Conservation (phyloP, 1,140 invertebrate species). For the Eriocheir sinensis region DNA sequence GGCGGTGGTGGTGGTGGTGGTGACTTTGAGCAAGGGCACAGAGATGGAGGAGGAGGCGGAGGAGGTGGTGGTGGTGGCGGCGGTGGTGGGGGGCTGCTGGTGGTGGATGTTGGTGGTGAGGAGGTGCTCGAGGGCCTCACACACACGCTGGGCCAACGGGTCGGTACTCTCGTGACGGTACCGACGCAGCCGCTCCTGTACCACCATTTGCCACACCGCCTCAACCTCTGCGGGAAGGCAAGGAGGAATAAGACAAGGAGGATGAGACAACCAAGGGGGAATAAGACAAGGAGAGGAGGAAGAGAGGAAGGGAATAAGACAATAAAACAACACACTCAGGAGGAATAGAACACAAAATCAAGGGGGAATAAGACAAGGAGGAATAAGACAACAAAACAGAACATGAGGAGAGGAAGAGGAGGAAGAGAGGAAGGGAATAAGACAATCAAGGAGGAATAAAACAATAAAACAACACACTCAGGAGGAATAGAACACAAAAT, state of each 20-base stretch:
- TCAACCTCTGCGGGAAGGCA: slow-evolving; percentile 70
- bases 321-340: too few species aligned
- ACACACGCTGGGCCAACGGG: slow-evolving; percentile 60
- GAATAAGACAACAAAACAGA: too few species aligned
- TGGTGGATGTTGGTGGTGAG: slow-evolving; percentile 56
- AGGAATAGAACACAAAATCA: background rate
- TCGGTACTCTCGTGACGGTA: slow-evolving; percentile 69
- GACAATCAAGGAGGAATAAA: background rate
- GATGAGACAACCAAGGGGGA: background rate
- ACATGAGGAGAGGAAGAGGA: background rate
- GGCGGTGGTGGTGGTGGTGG: slow-evolving; percentile 56
- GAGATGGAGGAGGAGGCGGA: slow-evolving; percentile 43
- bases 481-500: too few species aligned
- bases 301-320: background rate
- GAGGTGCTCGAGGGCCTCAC: slow-evolving; percentile 70
- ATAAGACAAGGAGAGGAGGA: background rate
- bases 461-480: background rate
- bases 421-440: background rate
- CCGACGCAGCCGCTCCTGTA: slow-evolving; percentile 63
- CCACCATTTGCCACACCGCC: slow-evolving; percentile 69
- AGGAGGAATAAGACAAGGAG: too few species aligned
- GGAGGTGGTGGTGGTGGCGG: background rate
- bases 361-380: background rate
- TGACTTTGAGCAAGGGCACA: slow-evolving; percentile 70
- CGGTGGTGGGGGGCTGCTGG: slow-evolving; percentile 50